Percentiles rank a stretch among this genome's conserved stretches.
Conservation (phyloP, 2,888 invertebrate species). For the Epistrophe eligans region DNA sequence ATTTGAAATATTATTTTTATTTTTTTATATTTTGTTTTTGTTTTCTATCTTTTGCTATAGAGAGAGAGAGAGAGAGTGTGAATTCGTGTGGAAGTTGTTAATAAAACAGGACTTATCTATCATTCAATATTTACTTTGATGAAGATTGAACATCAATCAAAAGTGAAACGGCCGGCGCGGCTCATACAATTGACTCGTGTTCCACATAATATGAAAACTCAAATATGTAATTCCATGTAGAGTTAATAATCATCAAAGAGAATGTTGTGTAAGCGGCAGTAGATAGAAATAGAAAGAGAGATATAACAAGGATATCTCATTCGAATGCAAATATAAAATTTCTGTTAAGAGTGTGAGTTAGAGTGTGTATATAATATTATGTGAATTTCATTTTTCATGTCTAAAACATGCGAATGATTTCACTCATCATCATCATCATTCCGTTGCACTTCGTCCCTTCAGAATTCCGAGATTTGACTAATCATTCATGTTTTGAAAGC, state of each 20-base stretch:
- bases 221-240: slow-evolving; percentile 36
- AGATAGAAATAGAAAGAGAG: background rate
- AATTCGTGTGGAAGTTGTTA: slow-evolving; percentile 23
- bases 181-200: slow-evolving; percentile 16
- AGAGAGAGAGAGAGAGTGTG: slow-evolving; percentile 13
- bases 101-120: slow-evolving; percentile 41
- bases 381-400: slow-evolving; percentile 28
- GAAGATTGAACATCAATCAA: slow-evolving; percentile 67
- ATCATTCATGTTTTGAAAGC: slow-evolving; percentile 49
- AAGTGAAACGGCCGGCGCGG: slow-evolving; percentile 29
- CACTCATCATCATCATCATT: background rate
- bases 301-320: background rate
- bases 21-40: background rate
- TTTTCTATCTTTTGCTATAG: background rate
- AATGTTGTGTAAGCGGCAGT: background rate
- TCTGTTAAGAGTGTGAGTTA: background rate
- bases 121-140: slow-evolving; percentile 47
- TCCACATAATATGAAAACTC: slow-evolving; percentile 47
- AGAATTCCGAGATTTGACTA: slow-evolving; percentile 39
- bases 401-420: slow-evolving; percentile 36
- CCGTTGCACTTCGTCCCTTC: background rate
- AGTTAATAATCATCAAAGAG: slow-evolving; percentile 36
- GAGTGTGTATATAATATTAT: background rate
- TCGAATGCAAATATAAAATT: slow-evolving; percentile 9
- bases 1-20: background rate